These are phyloP conservation scores for Thereva nobilitata DNA, from an alignment of 2,888 invertebrate genomes.

Conservation along the genomic window DNA sequence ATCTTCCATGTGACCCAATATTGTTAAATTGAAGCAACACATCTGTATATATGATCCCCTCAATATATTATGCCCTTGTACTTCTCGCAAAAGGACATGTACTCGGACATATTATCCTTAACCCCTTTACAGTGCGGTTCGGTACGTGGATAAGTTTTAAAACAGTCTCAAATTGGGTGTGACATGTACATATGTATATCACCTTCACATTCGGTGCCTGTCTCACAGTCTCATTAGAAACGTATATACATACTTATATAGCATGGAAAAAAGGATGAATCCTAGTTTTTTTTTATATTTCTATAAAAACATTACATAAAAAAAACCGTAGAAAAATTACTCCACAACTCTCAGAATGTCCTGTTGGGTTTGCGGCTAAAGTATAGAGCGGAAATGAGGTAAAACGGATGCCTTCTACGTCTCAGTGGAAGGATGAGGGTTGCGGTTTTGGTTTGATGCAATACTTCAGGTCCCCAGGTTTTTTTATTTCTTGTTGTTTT, in stretches of 20 bases:
- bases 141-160: slow-evolving; percentile 9
- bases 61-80: too few species aligned
- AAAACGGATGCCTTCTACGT: slow-evolving; percentile 15
- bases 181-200: slow-evolving; percentile 25
- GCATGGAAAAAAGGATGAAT: slow-evolving; percentile 18
- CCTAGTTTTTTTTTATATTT: background rate
- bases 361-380: slow-evolving; percentile 20
- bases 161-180: slow-evolving; percentile 30
- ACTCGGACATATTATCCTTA: background rate
- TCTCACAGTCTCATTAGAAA: slow-evolving; percentile 29
- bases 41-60: too few species aligned
- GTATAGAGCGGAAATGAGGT: slow-evolving; percentile 23
- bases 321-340: slow-evolving; percentile 16
- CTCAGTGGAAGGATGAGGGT: slow-evolving; percentile 1
- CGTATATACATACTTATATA: too few species aligned
- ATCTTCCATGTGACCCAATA: too few species aligned
- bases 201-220: slow-evolving; percentile 24
- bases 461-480: background rate
- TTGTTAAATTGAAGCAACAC: too few species aligned
- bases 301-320: too few species aligned
- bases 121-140: slow-evolving; percentile 17
- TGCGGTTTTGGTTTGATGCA: slow-evolving; percentile 10
- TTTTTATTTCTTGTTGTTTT: too few species aligned
- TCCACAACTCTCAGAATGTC: slow-evolving; percentile 26
- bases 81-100: too few species aligned